phyloP scores from a whole-genome alignment of 2,888 invertebrate genomes.

The Bellardia pandia region DNA sequence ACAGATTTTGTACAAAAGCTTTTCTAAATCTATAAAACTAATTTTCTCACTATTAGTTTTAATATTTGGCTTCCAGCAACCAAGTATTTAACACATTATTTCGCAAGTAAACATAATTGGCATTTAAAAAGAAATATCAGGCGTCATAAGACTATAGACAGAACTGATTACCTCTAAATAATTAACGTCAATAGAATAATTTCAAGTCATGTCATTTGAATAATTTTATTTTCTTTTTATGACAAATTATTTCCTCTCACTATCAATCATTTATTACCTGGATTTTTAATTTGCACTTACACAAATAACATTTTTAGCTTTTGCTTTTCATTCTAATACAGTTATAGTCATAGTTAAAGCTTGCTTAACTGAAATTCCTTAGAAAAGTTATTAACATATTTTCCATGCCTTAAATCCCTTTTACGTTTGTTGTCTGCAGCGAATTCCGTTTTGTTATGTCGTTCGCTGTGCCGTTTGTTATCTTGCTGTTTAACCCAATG shows the following conservation, averaged over 20 bases:
- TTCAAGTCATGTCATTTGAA: constrained; percentile 26
- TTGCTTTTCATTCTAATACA: background rate
- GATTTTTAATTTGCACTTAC: constrained; percentile 9
- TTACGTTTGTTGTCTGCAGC: background rate
- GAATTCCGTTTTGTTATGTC: background rate
- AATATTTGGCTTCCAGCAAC: background rate
- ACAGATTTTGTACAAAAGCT: too few relatives aligned
- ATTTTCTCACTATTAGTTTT: background rate
- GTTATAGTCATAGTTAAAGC: background rate
- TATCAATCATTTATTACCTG: constrained; percentile 23
- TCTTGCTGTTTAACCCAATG: constrained; percentile 46
- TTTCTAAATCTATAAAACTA: too few relatives aligned
- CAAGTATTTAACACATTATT: background rate
- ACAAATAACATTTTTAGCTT: constrained; percentile 6
- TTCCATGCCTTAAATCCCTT: constrained; percentile 31
- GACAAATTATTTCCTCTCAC: constrained; percentile 9
- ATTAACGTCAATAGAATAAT: background rate
- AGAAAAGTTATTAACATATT: constrained; percentile 48
- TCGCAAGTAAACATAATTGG: background rate
- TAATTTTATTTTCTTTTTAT: constrained; percentile 9
- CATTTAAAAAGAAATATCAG: constrained; percentile 13
- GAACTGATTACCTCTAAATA: background rate
- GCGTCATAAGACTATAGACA: constrained; percentile 3
- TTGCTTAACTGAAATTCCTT: background rate
- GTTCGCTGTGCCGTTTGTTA: constrained; percentile 27